These are phyloP conservation scores for Drosophila ficusphila DNA, from an alignment of 1,140 invertebrate genomes.

Conservation along the genomic window DNA sequence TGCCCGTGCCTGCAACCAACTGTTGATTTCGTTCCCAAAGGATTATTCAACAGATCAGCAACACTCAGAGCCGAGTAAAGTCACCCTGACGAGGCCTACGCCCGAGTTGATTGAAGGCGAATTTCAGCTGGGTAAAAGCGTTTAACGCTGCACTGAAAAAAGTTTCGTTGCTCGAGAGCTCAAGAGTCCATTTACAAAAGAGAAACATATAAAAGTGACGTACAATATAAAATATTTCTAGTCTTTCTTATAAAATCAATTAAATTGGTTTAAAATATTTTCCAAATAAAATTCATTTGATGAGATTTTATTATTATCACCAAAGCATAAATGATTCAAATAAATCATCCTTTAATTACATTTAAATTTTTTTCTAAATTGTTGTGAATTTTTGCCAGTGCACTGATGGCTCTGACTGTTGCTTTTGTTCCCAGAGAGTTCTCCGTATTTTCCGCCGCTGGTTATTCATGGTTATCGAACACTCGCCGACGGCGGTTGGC, in stretches of 20 bases:
- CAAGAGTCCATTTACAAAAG: too few species aligned
- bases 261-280: too few species aligned
- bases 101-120: slow-evolving; percentile 12
- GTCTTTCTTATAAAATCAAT: too few species aligned
- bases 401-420: slow-evolving; percentile 8
- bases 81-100: slow-evolving; percentile 41
- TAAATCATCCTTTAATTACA: too few species aligned
- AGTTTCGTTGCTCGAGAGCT: too few species aligned
- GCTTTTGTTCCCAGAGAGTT: slow-evolving; percentile 21
- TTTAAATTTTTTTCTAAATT: neutral
- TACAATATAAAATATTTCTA: too few species aligned
- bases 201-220: too few species aligned
- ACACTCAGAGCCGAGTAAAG: slow-evolving; percentile 31
- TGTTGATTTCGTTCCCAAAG: slow-evolving; percentile 50
- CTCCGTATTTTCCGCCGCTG: slow-evolving; percentile 25
- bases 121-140: slow-evolving; percentile 1
- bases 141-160: slow-evolving; percentile 18
- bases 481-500: slow-evolving; percentile 21
- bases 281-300: too few species aligned
- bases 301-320: too few species aligned
- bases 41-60: slow-evolving; percentile 58
- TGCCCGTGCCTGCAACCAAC: slow-evolving; percentile 26
- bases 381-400: neutral
- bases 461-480: slow-evolving; percentile 56
- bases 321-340: too few species aligned